A percentile compares a stretch with the other conserved stretches of the same genome.
Conservation (phyloP, 2,888 invertebrate species). For the Scelioninae gen. 1 region DNA sequence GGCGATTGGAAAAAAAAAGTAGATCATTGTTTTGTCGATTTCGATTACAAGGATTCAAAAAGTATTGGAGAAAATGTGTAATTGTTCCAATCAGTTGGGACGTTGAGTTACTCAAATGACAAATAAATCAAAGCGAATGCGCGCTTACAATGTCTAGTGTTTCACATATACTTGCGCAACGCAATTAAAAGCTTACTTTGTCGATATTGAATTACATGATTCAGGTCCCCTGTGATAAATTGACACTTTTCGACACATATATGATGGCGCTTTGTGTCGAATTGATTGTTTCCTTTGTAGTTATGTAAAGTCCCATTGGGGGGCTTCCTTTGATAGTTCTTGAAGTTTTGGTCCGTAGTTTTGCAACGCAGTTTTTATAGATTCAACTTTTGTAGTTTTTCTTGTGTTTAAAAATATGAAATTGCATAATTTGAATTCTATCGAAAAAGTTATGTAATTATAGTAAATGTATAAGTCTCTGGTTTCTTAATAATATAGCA, state of each 20-base stretch:
- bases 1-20: not conserved
- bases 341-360: not conserved
- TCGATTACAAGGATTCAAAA: constrained; percentile 4
- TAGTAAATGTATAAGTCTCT: too few relatives aligned
- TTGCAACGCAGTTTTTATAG: not conserved
- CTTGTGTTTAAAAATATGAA: not conserved
- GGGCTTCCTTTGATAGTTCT: not conserved
- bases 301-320: constrained; percentile 24
- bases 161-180: constrained; percentile 60
- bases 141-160: constrained; percentile 9
- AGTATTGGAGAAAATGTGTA: not conserved
- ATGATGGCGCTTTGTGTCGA: constrained; percentile 41
- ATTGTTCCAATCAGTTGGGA: constrained; percentile 12
- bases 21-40: not conserved
- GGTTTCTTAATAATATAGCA: too few relatives aligned
- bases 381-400: too few relatives aligned
- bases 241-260: constrained; percentile 54
- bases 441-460: too few relatives aligned
- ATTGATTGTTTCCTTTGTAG: constrained; percentile 20
- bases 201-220: constrained; percentile 56
- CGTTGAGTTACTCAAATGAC: constrained; percentile 45
- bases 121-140: constrained; percentile 52
- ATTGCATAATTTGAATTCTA: not conserved
- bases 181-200: constrained; percentile 47
- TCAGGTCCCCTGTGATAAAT: constrained; percentile 53